Conservation (phyloP, 2,797 vertebrate genomes). For the Acanthopagrus latus region DNA sequence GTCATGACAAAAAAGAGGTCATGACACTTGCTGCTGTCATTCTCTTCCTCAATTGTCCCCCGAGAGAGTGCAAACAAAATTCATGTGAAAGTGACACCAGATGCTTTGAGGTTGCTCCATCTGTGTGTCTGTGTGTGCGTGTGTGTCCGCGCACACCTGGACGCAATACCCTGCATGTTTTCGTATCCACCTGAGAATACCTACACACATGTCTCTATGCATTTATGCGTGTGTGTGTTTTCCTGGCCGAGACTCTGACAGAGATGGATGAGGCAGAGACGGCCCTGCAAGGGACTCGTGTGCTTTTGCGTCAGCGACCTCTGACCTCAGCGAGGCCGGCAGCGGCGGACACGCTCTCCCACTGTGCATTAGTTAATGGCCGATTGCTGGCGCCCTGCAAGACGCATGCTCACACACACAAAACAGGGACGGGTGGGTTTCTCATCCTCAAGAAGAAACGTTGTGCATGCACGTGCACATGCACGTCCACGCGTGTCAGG, state of each 20-base stretch:
- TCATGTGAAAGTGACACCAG: constrained; percentile 50
- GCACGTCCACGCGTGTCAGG: constrained; percentile 30
- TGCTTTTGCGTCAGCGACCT: constrained; percentile 68
- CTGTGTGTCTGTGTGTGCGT: constrained; percentile 31
- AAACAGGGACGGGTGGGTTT: constrained; percentile 43
- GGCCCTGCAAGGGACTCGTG: constrained; percentile 47
- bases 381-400: constrained; percentile 33
- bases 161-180: constrained; percentile 4
- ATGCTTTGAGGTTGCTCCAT: constrained; percentile 29
- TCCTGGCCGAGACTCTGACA: constrained; percentile 66
- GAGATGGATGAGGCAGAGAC: constrained; percentile 67
- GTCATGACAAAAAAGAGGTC: constrained; percentile 31
- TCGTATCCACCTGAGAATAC: constrained; percentile 22
- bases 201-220: constrained; percentile 17
- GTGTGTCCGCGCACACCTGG: constrained; percentile 1
- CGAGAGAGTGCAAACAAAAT: constrained; percentile 20
- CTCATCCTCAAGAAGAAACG: constrained; percentile 23
- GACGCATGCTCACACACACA: constrained; percentile 27
- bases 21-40: constrained; percentile 49
- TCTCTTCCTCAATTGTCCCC: constrained; percentile 38
- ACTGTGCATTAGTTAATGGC: constrained; percentile 77
- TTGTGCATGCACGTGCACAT: constrained; percentile 15
- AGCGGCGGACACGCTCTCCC: constrained; percentile 63
- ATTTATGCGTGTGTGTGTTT: constrained; percentile 28
- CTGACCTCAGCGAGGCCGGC: constrained; percentile 52